These are phyloP conservation scores for Eptesicus fuscus DNA, from an alignment of 2,113 vertebrate species.

Conservation along the genomic window DNA sequence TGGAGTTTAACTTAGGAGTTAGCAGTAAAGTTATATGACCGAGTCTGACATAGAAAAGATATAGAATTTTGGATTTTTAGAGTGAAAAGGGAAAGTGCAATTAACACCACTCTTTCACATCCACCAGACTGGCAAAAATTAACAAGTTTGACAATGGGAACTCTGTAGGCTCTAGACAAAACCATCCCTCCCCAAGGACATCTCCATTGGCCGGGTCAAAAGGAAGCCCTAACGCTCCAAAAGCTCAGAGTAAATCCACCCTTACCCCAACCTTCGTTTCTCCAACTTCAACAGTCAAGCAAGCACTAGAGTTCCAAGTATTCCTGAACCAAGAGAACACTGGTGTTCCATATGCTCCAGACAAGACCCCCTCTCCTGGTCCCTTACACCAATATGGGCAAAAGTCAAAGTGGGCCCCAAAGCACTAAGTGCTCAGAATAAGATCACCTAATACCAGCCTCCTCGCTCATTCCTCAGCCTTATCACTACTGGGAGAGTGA, in stretches of 20 bases:
- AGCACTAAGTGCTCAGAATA: not conserved
- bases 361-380: not conserved
- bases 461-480: not conserved
- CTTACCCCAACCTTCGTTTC: not conserved
- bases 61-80: not conserved
- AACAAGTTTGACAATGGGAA: not conserved
- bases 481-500: not conserved
- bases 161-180: not conserved
- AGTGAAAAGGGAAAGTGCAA: not conserved
- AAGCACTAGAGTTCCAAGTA: not conserved
- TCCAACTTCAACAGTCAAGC: not conserved
- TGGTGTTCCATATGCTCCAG: not conserved
- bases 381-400: not conserved
- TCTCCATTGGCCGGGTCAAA: not conserved
- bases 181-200: not conserved
- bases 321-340: not conserved
- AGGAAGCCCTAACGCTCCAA: not conserved
- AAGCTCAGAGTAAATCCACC: not conserved
- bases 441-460: not conserved
- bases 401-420: not conserved
- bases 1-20: not conserved
- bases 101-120: slow-evolving; percentile 23
- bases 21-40: not conserved
- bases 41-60: not conserved
- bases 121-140: not conserved